Evolutionary conservation across 1,140 invertebrate species (phyloP).

Genomic region (Sweltsa coloradensis): DNA sequence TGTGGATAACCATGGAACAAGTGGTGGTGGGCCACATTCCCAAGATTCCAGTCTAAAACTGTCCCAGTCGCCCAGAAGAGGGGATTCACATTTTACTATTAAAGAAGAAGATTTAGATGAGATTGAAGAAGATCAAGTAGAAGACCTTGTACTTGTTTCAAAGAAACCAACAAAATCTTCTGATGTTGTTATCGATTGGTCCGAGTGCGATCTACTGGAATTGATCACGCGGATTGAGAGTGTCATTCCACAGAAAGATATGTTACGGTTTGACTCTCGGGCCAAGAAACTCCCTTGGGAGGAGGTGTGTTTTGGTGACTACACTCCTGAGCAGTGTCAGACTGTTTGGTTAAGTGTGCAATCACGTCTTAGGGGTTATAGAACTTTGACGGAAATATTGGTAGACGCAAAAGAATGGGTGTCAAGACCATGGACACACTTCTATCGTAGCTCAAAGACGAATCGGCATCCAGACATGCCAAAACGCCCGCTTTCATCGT

Average conservation of each 20-base stretch:
- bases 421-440: constrained; percentile 30
- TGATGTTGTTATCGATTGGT: constrained; percentile 24
- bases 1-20: too few relatives aligned
- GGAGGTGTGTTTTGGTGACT: constrained; percentile 20
- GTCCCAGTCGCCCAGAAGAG: too few relatives aligned
- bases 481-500: constrained; percentile 33
- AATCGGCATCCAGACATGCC: constrained; percentile 37
- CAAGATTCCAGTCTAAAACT: too few relatives aligned
- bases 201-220: constrained; percentile 13
- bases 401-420: constrained; percentile 34
- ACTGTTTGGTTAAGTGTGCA: constrained; percentile 29
- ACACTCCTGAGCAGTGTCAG: constrained; percentile 28
- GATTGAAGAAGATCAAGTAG: too few relatives aligned
- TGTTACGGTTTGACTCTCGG: constrained; percentile 17
- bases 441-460: constrained; percentile 24
- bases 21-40: too few relatives aligned
- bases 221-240: constrained; percentile 16
- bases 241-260: constrained; percentile 16
- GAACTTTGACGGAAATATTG: constrained; percentile 33
- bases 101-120: too few relatives aligned
- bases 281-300: constrained; percentile 21
- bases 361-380: constrained; percentile 30
- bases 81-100: too few relatives aligned
- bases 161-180: too few relatives aligned
- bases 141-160: too few relatives aligned